Conservation (phyloP, 1,140 invertebrate species). For the Habropoda laboriosa region DNA sequence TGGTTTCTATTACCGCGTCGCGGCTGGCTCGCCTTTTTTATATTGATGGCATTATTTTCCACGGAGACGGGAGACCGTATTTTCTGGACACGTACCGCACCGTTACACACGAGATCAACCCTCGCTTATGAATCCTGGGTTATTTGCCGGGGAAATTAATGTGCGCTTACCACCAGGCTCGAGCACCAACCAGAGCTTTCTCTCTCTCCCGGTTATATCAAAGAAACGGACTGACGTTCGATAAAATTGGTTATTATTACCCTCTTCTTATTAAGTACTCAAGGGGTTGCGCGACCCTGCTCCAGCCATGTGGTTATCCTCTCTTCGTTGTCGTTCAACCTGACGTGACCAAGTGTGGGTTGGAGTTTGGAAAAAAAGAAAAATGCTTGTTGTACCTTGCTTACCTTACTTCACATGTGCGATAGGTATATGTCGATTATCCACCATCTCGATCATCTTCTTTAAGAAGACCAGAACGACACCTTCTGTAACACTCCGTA, state of each 20-base stretch:
- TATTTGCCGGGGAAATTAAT: conserved; percentile 54
- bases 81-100: conserved; percentile 46
- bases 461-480: too few species aligned
- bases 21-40: conserved; percentile 62
- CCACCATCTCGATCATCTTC: too few species aligned
- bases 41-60: conserved; percentile 79
- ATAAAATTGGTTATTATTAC: conserved; percentile 56
- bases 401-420: too few species aligned
- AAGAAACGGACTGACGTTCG: conserved; percentile 52
- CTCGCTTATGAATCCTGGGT: conserved; percentile 43
- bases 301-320: conserved; percentile 25
- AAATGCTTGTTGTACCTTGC: too few species aligned
- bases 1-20: conserved; percentile 80
- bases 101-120: conserved; percentile 6
- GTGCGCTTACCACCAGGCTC: conserved; percentile 46
- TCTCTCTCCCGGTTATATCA: too few species aligned
- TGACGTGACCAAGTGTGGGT: background rate
- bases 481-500: too few species aligned
- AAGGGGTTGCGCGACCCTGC: conserved; percentile 33
- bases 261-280: conserved; percentile 55
- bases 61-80: conserved; percentile 52
- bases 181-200: too few species aligned
- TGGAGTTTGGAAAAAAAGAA: background rate
- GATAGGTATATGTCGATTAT: too few species aligned
- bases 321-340: conserved; percentile 14